Evolutionary conservation across 2,113 vertebrate species (phyloP).

Genomic region (Pachyramphus minor): DNA sequence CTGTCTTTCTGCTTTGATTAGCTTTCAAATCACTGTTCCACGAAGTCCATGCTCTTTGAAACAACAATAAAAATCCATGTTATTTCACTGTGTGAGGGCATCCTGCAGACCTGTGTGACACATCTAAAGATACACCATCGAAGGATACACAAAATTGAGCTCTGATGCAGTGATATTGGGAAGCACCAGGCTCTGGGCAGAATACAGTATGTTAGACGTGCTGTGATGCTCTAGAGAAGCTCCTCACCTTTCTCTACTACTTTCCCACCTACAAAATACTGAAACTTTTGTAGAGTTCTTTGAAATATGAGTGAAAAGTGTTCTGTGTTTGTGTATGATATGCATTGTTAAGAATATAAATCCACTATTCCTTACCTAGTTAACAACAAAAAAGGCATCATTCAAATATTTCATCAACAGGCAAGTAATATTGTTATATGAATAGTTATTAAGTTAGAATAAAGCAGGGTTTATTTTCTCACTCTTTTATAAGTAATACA

Average conservation of each 20-base stretch:
- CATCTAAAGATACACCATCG: background rate
- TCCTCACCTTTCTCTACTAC: background rate
- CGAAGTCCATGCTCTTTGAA: background rate
- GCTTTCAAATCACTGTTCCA: background rate
- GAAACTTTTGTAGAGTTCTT: background rate
- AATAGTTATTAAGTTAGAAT: background rate
- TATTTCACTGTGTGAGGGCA: background rate
- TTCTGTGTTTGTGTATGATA: background rate
- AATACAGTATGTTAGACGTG: background rate
- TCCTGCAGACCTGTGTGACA: background rate
- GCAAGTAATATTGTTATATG: background rate
- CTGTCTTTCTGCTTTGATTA: background rate
- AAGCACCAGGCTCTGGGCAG: background rate
- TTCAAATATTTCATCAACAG: background rate
- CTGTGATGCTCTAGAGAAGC: background rate
- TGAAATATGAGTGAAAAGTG: background rate
- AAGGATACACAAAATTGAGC: background rate
- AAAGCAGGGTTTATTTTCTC: background rate
- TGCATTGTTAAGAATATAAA: background rate
- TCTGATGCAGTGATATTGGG: background rate
- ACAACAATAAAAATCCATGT: background rate
- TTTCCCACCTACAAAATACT: background rate
- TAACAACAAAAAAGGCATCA: background rate
- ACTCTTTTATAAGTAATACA: background rate
- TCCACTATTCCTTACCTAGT: background rate